Conservation (phyloP, 1,140 invertebrate species). For the Adelges cooleyi region DNA sequence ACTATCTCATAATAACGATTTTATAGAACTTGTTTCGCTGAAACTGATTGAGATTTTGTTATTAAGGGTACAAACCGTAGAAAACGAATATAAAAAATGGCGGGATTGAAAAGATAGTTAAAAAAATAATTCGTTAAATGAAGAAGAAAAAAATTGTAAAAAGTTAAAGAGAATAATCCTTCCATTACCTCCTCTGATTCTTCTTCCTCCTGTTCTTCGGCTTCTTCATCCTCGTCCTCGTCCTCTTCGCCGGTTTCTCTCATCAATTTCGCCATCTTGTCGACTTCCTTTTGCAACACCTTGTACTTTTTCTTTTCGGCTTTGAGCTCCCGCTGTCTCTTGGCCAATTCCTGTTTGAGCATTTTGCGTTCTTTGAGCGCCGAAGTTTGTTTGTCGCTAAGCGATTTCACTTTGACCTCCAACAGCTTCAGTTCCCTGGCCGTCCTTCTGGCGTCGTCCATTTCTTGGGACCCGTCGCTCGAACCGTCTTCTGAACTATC, state of each 20-base stretch:
- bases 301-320: slow-evolving; percentile 39
- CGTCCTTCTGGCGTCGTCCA: slow-evolving; percentile 30
- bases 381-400: slow-evolving; percentile 62
- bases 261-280: slow-evolving; percentile 77
- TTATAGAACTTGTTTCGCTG: background rate
- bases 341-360: slow-evolving; percentile 66
- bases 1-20: background rate
- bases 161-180: too few relatives aligned
- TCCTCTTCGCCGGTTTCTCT: slow-evolving; percentile 63
- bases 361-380: slow-evolving; percentile 64
- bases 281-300: slow-evolving; percentile 68
- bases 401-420: slow-evolving; percentile 60
- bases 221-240: slow-evolving; percentile 43
- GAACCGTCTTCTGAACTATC: slow-evolving; percentile 25
- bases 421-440: slow-evolving; percentile 62
- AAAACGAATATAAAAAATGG: too few relatives aligned
- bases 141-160: background rate
- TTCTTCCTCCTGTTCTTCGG: slow-evolving; percentile 51
- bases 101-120: too few relatives aligned
- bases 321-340: slow-evolving; percentile 60
- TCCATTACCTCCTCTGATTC: slow-evolving; percentile 48
- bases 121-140: too few relatives aligned
- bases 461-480: slow-evolving; percentile 21
- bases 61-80: too few relatives aligned
- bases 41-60: too few relatives aligned